Conservation (phyloP, 2,888 invertebrate species). For the Bruchidius siliquastri region DNA sequence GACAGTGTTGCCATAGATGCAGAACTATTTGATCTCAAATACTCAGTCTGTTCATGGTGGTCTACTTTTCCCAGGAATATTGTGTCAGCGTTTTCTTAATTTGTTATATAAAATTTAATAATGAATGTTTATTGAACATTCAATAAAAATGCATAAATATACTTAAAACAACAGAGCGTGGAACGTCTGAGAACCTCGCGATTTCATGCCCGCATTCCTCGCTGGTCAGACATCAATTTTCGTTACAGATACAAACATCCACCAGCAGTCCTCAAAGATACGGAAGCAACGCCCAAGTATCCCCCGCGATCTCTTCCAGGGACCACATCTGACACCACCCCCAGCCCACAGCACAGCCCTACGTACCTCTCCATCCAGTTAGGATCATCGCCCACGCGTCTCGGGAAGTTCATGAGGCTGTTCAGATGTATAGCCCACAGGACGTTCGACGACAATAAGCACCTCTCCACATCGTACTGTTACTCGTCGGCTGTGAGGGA, state of each 20-base stretch:
- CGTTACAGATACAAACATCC: background rate
- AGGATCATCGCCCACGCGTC: slow-evolving; percentile 6
- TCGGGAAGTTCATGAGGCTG: slow-evolving; percentile 13
- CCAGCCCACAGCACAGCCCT: slow-evolving; percentile 6
- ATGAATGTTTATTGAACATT: too few species aligned
- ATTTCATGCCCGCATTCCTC: too few species aligned
- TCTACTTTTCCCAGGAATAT: too few species aligned
- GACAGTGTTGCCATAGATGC: too few species aligned
- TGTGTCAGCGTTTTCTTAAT: too few species aligned
- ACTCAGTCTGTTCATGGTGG: too few species aligned
- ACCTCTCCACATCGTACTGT: slow-evolving; percentile 11
- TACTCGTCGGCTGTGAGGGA: slow-evolving; percentile 11
- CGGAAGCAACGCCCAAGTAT: background rate
- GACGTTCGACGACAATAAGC: slow-evolving; percentile 19
- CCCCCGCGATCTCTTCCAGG: background rate
- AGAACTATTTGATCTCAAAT: too few species aligned
- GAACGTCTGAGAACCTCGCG: too few species aligned
- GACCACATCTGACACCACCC: background rate
- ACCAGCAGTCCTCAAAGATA: background rate
- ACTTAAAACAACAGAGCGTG: too few species aligned
- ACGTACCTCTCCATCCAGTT: slow-evolving; percentile 12
- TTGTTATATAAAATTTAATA: too few species aligned
- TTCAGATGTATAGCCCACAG: slow-evolving; percentile 22
- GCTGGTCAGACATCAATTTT: too few species aligned
- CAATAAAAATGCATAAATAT: too few species aligned